Conservation (phyloP, 2,888 invertebrate species). For the Sinotaia quadrata region DNA sequence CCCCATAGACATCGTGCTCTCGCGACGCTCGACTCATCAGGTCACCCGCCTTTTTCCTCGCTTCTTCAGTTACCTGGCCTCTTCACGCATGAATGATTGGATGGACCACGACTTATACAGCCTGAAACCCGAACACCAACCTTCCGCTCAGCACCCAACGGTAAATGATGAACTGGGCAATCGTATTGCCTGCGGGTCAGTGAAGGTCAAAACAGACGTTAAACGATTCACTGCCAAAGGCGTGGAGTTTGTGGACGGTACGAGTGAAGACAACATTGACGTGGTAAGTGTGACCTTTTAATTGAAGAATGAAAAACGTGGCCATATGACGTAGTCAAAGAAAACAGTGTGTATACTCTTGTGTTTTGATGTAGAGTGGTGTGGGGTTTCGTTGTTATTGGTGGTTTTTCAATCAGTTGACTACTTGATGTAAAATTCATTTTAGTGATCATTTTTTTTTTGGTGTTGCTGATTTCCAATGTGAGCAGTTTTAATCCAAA, state of each 20-base stretch:
- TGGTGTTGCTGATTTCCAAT: too few species aligned
- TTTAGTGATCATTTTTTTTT: too few species aligned
- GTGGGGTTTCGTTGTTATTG: too few species aligned
- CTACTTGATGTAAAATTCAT: too few species aligned
- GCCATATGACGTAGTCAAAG: too few species aligned
- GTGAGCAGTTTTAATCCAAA: too few species aligned
- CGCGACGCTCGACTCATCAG: conserved; percentile 32
- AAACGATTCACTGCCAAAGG: conserved; percentile 56
- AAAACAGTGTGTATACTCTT: too few species aligned
- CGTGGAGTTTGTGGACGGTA: conserved; percentile 63
- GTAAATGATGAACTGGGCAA: conserved; percentile 73
- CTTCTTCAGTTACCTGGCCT: conserved; percentile 15
- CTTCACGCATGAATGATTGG: not conserved
- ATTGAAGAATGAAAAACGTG: too few species aligned
- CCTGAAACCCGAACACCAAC: conserved; percentile 69
- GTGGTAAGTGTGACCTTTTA: conserved; percentile 9
- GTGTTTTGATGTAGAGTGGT: too few species aligned
- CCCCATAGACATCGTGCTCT: conserved; percentile 57
- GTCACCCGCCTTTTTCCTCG: conserved; percentile 33
- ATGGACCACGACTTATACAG: conserved; percentile 72
- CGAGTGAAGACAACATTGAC: conserved; percentile 48
- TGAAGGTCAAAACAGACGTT: conserved; percentile 66
- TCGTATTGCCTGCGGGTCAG: conserved; percentile 67
- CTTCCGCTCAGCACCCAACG: conserved; percentile 64
- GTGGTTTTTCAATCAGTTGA: too few species aligned